Percentiles rank a stretch among this genome's conserved stretches.
phyloP scores from a whole-genome alignment of 2,888 invertebrate species.

The Nemotelus pantherinus region DNA sequence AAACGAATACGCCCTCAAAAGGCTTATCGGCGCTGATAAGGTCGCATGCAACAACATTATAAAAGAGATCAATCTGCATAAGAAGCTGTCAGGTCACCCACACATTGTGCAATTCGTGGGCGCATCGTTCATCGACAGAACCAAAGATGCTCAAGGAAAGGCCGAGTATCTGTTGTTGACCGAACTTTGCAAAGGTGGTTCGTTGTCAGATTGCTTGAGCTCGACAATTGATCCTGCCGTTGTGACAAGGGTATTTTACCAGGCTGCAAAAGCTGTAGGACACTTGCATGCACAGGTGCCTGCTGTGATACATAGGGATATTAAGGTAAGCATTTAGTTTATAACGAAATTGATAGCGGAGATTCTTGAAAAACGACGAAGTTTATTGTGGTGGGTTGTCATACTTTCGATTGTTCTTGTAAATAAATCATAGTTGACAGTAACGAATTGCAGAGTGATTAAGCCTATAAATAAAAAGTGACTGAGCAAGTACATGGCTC shows the following conservation, averaged over 20 bases:
- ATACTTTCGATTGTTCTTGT: no score
- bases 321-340: constrained; percentile 73
- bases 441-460: no score
- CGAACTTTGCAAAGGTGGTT: constrained; percentile 88
- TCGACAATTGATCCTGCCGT: constrained; percentile 66
- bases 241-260: constrained; percentile 88
- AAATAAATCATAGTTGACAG: no score
- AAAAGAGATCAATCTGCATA: constrained; percentile 85
- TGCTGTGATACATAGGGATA: constrained; percentile 94
- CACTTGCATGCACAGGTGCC: constrained; percentile 93
- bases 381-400: no score
- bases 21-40: constrained; percentile 84
- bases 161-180: constrained; percentile 92
- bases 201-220: constrained; percentile 61
- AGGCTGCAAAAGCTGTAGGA: constrained; percentile 88
- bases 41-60: constrained; percentile 81
- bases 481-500: no score
- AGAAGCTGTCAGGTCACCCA: constrained; percentile 89
- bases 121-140: constrained; percentile 82
- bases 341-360: no score
- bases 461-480: no score
- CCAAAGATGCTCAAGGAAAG: constrained; percentile 81
- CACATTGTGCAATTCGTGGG: constrained; percentile 92
- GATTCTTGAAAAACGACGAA: no score
- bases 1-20: constrained; percentile 92